Conservation (phyloP, 2,888 invertebrate species). For the Archips xylosteana region DNA sequence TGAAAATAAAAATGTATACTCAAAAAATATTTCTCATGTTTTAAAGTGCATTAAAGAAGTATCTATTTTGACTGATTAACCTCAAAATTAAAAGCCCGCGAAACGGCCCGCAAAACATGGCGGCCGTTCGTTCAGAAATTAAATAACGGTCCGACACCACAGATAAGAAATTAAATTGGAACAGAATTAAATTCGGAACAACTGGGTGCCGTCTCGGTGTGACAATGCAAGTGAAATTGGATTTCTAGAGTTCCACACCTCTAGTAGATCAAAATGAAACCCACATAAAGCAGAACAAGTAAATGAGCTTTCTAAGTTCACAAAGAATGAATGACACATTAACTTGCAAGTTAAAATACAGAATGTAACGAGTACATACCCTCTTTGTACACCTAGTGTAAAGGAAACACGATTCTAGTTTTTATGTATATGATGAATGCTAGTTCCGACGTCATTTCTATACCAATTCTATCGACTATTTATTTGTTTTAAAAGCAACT, state of each 20-base stretch:
- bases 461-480: too few relatives aligned
- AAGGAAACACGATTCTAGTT: too few relatives aligned
- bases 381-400: too few relatives aligned
- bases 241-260: not conserved
- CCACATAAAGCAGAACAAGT: not conserved
- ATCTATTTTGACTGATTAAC: constrained; percentile 3
- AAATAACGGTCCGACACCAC: constrained; percentile 41
- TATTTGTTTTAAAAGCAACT: too few relatives aligned
- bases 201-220: constrained; percentile 35
- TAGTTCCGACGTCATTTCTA: too few relatives aligned
- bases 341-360: too few relatives aligned
- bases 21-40: too few relatives aligned
- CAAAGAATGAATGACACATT: too few relatives aligned
- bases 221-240: constrained; percentile 40
- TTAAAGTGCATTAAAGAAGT: not conserved
- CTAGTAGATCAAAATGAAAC: not conserved
- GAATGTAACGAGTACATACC: too few relatives aligned
- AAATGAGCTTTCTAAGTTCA: not conserved
- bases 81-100: constrained; percentile 27
- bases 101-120: constrained; percentile 25
- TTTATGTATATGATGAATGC: too few relatives aligned
- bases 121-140: constrained; percentile 35
- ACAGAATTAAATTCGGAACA: constrained; percentile 35
- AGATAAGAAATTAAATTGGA: constrained; percentile 42
- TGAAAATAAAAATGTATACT: too few relatives aligned